A percentile compares a stretch with the other conserved stretches of the same genome.
phyloP scores from a whole-genome alignment of 2,113 vertebrate genomes.

The Hippocampus abdominalis region DNA sequence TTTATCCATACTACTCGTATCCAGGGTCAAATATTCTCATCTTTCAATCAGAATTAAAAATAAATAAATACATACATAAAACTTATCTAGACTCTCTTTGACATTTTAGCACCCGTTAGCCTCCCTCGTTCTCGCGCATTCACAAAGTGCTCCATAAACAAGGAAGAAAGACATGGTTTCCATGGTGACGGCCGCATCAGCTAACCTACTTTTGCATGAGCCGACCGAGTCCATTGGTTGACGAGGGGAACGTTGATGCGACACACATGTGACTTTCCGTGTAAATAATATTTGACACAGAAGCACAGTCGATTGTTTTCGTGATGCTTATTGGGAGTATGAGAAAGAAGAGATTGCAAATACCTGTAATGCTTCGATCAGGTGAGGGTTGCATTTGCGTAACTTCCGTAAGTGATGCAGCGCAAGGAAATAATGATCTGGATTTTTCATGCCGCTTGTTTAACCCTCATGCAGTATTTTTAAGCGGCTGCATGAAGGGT shows the following conservation, averaged over 20 bases:
- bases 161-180: slow-evolving; percentile 57
- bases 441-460: background rate
- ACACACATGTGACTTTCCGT: background rate
- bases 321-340: background rate
- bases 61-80: background rate
- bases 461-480: no score
- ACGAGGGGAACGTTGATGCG: slow-evolving; percentile 34
- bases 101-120: slow-evolving; percentile 34
- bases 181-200: slow-evolving; percentile 67
- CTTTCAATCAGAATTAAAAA: background rate
- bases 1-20: background rate
- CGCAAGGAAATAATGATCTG: no score
- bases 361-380: slow-evolving; percentile 5
- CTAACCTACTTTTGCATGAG: slow-evolving; percentile 66
- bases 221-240: slow-evolving; percentile 56
- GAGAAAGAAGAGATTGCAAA: slow-evolving; percentile 1
- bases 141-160: slow-evolving; percentile 43
- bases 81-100: background rate
- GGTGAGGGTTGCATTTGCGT: background rate
- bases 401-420: slow-evolving; percentile 10
- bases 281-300: background rate
- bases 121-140: slow-evolving; percentile 17
- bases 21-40: background rate
- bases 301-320: background rate
- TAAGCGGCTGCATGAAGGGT: no score